These are phyloP conservation scores for rat (Rattus norvegicus) DNA, from an alignment of 2,113 vertebrate species.

Conservation along the genomic window GRCr8 NC_086020.1:226395501-226396000, in stretches of 20 bases:
- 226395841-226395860: not conserved
- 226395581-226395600: not conserved
- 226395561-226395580: not conserved
- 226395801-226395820: not conserved
- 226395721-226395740: not conserved
- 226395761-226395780: not conserved
- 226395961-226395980: not conserved
- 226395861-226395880: not conserved
- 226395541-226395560: not conserved
- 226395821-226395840: not conserved
- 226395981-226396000: not conserved
- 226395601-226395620: no score
- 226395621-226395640: not conserved
- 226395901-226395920: constrained; percentile 11
- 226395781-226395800: no score
- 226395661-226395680: no score
- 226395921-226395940: constrained; percentile 32
- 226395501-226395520: no score
- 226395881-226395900: not conserved
- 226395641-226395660: not conserved
- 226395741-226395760: not conserved
- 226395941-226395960: not conserved
- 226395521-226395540: not conserved
- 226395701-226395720: no score
- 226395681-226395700: not conserved